A percentile compares a stretch with the other conserved stretches of the same genome.
These are phyloP conservation scores for Paramormyrops hopkinsi DNA, from an alignment of 2,797 vertebrate species.

Conservation along the genomic window DNA sequence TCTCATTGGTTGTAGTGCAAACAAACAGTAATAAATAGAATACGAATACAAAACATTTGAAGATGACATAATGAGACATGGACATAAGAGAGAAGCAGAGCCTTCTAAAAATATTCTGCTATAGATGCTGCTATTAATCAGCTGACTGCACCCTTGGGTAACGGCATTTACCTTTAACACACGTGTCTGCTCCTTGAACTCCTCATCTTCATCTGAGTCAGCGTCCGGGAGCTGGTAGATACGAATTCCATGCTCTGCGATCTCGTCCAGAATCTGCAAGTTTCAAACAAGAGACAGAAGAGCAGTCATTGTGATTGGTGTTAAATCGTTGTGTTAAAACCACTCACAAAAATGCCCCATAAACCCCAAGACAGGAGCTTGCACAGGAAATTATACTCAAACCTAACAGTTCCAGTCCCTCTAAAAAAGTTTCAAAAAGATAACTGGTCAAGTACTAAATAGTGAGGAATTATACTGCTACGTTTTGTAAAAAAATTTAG, in stretches of 20 bases:
- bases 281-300: not conserved
- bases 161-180: slow-evolving; percentile 64
- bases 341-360: not conserved
- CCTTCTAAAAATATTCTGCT: not conserved
- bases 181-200: slow-evolving; percentile 85
- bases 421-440: not conserved
- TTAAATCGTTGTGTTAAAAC: not conserved
- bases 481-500: not conserved
- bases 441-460: not conserved
- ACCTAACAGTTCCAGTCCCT: not conserved
- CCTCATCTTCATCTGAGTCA: slow-evolving; percentile 81
- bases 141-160: not conserved
- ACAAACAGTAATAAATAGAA: not conserved
- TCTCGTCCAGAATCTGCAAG: slow-evolving; percentile 80
- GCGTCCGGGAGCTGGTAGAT: slow-evolving; percentile 92
- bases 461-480: not conserved
- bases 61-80: not conserved
- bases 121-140: not conserved
- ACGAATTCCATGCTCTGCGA: slow-evolving; percentile 79
- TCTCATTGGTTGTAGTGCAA: not conserved
- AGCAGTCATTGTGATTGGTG: not conserved
- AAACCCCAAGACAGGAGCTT: not conserved
- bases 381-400: not conserved
- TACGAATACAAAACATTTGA: not conserved
- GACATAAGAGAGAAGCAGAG: not conserved